Conservation (phyloP, 2,797 vertebrate genomes). For the Propithecus deckenii region DNA sequence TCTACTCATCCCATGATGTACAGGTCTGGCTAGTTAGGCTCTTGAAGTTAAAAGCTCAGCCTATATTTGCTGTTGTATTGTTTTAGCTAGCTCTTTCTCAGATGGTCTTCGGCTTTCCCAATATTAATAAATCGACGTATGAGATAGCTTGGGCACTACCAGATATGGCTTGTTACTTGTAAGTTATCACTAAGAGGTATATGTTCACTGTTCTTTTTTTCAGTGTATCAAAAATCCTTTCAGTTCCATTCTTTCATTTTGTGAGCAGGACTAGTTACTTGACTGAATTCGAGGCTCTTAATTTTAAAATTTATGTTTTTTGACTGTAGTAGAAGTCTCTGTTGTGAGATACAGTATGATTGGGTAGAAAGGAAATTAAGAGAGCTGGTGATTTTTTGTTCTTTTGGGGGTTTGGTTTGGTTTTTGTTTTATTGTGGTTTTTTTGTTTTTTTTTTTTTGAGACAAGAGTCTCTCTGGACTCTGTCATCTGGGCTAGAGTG, state of each 20-base stretch:
- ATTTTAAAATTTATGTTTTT: constrained; percentile 17
- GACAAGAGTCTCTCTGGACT: not conserved
- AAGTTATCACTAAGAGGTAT: not conserved
- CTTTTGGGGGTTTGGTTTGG: no score
- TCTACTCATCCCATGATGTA: not conserved
- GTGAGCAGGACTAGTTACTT: not conserved
- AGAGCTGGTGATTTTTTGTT: not conserved
- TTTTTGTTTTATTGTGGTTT: not conserved
- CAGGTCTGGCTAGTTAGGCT: not conserved
- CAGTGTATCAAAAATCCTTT: constrained; percentile 17
- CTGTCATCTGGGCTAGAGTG: not conserved
- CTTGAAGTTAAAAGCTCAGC: not conserved
- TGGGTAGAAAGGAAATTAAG: constrained; percentile 1
- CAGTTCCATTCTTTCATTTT: not conserved
- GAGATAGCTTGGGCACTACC: not conserved
- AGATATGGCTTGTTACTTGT: not conserved
- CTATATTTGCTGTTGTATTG: not conserved
- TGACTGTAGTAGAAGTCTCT: not conserved
- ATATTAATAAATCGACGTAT: not conserved
- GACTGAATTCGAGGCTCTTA: not conserved
- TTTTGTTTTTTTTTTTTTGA: not conserved
- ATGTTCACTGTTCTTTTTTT: not conserved
- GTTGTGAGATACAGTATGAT: not conserved
- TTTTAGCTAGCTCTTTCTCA: constrained; percentile 28
- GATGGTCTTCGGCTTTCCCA: not conserved